Percentiles rank a stretch among this genome's conserved stretches.
Conservation (phyloP, 2,888 invertebrate species). For the Drosophila vallismaia region DNA sequence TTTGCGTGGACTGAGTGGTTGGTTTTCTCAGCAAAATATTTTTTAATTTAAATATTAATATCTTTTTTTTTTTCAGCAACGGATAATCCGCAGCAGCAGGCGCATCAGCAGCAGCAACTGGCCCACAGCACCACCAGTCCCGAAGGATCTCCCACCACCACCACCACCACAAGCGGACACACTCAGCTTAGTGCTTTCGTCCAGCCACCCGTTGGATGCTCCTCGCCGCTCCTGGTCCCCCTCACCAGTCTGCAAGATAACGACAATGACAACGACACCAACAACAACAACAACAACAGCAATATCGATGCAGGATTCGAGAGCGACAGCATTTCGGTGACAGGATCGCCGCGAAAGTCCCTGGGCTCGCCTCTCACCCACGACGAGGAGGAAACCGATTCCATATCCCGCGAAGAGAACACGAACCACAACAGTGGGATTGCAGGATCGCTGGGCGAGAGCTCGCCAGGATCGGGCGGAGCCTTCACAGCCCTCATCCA, state of each 20-base stretch:
- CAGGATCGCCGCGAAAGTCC: constrained; percentile 84
- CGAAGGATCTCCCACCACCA: constrained; percentile 86
- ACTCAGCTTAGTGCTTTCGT: constrained; percentile 62
- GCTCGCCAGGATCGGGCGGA: constrained; percentile 70
- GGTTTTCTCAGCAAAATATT: constrained; percentile 1
- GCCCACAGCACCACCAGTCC: constrained; percentile 90
- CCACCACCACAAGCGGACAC: constrained; percentile 64
- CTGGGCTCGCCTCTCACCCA: constrained; percentile 84
- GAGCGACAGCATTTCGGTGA: constrained; percentile 84
- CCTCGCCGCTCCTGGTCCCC: constrained; percentile 83
- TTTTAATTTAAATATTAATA: not conserved
- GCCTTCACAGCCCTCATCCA: constrained; percentile 84
- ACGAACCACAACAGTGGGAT: constrained; percentile 50
- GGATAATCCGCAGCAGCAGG: constrained; percentile 19
- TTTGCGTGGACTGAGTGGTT: constrained; percentile 80
- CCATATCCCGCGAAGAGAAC: constrained; percentile 43
- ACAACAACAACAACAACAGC: constrained; percentile 82
- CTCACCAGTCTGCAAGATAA: constrained; percentile 74
- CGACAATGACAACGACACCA: constrained; percentile 82
- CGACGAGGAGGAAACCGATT: constrained; percentile 80
- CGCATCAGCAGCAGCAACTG: constrained; percentile 37
- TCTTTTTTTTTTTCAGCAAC: not conserved
- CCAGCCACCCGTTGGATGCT: constrained; percentile 55
- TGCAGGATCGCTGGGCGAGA: constrained; percentile 39
- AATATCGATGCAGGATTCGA: constrained; percentile 84